Percentiles rank a stretch among this genome's conserved stretches.
These are phyloP conservation scores for Penaeus japonicus DNA, from an alignment of 1,140 invertebrate species.

Conservation along the genomic window DNA sequence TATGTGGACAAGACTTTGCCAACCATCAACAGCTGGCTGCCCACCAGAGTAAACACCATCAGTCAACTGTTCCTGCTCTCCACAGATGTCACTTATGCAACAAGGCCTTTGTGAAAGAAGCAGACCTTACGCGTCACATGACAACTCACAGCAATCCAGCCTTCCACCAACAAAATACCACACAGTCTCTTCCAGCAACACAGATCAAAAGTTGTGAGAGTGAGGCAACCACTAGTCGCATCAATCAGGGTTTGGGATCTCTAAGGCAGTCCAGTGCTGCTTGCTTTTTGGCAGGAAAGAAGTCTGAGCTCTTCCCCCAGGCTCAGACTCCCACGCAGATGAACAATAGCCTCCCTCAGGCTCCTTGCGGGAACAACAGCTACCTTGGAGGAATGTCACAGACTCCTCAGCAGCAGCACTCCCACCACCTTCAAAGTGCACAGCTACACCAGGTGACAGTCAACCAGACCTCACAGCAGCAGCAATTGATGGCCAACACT, in stretches of 20 bases:
- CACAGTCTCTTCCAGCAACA: background rate
- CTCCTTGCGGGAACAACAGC: background rate
- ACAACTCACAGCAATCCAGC: constrained; percentile 3
- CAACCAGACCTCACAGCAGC: background rate
- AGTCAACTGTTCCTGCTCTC: background rate
- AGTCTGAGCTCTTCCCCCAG: background rate
- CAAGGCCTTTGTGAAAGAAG: constrained; percentile 24
- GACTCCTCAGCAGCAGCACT: background rate
- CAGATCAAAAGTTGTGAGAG: background rate
- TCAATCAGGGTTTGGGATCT: background rate
- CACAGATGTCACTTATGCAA: constrained; percentile 37
- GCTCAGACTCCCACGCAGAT: background rate
- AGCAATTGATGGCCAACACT: background rate
- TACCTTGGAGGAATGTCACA: background rate
- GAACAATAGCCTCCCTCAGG: background rate
- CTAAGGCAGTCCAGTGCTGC: background rate
- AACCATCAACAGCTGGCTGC: constrained; percentile 40
- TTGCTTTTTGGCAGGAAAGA: background rate
- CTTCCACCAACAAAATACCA: background rate
- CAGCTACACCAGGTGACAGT: background rate
- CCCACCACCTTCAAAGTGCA: too few relatives aligned
- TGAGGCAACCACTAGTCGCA: background rate
- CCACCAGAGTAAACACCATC: constrained; percentile 11
- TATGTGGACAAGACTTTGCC: constrained; percentile 37
- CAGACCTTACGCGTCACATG: constrained; percentile 34